A percentile compares a stretch with the other conserved stretches of the same genome.
phyloP scores from a whole-genome alignment of 2,888 invertebrate species.

The Lasioglossum oenotherae region DNA sequence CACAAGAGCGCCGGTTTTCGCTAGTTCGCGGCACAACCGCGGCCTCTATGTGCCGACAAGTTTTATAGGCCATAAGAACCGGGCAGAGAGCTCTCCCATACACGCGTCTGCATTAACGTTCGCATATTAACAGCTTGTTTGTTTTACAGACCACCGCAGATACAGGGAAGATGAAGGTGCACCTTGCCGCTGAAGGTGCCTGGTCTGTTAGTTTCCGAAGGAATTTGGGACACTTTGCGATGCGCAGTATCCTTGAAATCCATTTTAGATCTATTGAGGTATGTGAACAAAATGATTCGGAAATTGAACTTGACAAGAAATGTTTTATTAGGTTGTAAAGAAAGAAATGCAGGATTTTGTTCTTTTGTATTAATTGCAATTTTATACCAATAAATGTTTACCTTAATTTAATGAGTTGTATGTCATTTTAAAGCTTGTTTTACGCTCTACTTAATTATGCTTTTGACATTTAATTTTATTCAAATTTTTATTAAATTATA shows the following conservation, averaged over 20 bases:
- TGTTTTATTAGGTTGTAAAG: too few relatives aligned
- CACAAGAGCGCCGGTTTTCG: not conserved
- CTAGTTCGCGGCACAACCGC: not conserved
- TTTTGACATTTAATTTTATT: too few relatives aligned
- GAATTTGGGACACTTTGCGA: not conserved
- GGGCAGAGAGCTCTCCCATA: not conserved
- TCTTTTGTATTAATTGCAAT: too few relatives aligned
- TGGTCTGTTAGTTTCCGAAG: not conserved
- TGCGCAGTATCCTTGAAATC: not conserved
- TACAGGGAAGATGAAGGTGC: too few relatives aligned
- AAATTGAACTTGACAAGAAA: too few relatives aligned
- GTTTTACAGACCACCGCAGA: not conserved
- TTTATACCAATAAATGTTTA: too few relatives aligned
- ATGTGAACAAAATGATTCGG: too few relatives aligned
- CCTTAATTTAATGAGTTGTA: too few relatives aligned
- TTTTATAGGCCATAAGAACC: constrained; percentile 11
- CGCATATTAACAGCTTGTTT: constrained; percentile 12
- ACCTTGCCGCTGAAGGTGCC: not conserved
- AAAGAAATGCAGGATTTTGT: too few relatives aligned
- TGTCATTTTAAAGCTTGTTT: too few relatives aligned
- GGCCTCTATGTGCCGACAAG: not conserved
- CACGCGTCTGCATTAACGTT: constrained; percentile 12
- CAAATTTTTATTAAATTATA: too few relatives aligned
- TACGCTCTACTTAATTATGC: too few relatives aligned
- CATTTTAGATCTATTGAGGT: not conserved